Percentiles rank a stretch among this genome's conserved stretches.
phyloP scores from a whole-genome alignment of 2,888 invertebrate genomes.

The Gasteruption jaculator region DNA sequence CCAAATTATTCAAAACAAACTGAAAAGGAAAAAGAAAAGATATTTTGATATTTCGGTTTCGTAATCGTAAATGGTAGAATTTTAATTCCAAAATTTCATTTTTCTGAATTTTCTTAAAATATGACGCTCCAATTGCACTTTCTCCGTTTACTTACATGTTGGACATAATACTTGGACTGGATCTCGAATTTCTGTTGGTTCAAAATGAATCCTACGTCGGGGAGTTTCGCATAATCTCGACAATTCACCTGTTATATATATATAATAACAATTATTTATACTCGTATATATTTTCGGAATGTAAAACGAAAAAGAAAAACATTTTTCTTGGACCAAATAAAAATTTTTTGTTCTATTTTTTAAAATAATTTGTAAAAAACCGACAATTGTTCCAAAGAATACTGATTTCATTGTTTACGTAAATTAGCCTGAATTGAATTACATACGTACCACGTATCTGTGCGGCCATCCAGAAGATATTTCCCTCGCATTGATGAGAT shows the following conservation, averaged over 20 bases:
- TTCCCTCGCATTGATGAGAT: slow-evolving; percentile 43
- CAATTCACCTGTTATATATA: slow-evolving; percentile 56
- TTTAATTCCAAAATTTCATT: background rate
- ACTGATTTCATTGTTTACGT: slow-evolving; percentile 8
- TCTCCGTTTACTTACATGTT: slow-evolving; percentile 48
- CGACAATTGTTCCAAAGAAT: slow-evolving; percentile 2
- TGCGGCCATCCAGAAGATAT: slow-evolving; percentile 22
- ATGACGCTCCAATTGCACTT: no score
- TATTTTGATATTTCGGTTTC: no score
- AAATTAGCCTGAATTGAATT: no score
- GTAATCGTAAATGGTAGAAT: slow-evolving; percentile 2
- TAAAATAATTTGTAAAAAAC: slow-evolving; percentile 4
- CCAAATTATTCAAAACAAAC: slow-evolving; percentile 43
- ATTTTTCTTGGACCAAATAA: background rate
- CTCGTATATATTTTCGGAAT: background rate
- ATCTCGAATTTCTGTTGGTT: slow-evolving; percentile 59
- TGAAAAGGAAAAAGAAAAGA: slow-evolving; percentile 33
- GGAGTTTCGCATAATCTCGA: slow-evolving; percentile 57
- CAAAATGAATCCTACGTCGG: slow-evolving; percentile 58
- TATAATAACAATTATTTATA: slow-evolving; percentile 5
- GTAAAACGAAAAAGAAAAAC: slow-evolving; percentile 9
- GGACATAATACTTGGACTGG: slow-evolving; percentile 61
- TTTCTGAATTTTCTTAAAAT: no score
- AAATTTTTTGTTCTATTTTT: background rate
- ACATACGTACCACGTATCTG: slow-evolving; percentile 29